Base-by-base conservation (phyloP, 23 tunicate species). In the Trididemnum clinides region DNA sequence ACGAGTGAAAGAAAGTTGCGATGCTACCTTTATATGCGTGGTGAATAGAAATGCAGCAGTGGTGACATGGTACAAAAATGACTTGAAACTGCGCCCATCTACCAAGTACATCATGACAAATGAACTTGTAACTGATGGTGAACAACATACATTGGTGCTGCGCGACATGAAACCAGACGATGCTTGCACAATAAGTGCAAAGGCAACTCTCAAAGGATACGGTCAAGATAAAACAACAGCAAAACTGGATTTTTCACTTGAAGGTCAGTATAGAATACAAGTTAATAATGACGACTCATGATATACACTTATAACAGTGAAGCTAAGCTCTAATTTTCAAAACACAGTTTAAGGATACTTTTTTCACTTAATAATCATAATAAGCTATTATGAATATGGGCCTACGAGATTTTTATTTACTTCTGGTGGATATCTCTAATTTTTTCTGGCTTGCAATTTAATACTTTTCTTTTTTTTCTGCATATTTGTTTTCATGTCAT, bases 11-110 rank as follows among this genome's bases (percentile, higher is more conserved):
- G 83, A 88, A 31, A 84, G 89, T 15, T 34, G 32, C 20, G 38
- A 72, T 1, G 97, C 91, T 31, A 84, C 64, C 35, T 92, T 92
- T 38, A 31, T 23, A 21, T 92, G 97, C 80, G 62, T 64, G 21
- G 91, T 92, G 22, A 87, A 90, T 36, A 78, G 35, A 10, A 34
- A 83, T 19, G 70, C 73, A 0, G 90, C 90, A 6, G 50, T 33
- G 0, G 98, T 89, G 33, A 89, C 88, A 2, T 95, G 98, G 98
- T 85, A 76, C 90, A 85, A 87, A 34, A 86, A 86, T 75, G 95
- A 95, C 36, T 33, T 82, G 64, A 89, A 95, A 70, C 33, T 95
- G 54, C 82, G 90, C 28, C 49, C 76, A 33, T 85, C 90, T 19
- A 39, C 69, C 34, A 95, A 95, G 73, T 86, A 84, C 65, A 87